Base-by-base conservation (phyloP, 2,888 invertebrate genomes). In the Caenorhabditis sp. region DNA sequence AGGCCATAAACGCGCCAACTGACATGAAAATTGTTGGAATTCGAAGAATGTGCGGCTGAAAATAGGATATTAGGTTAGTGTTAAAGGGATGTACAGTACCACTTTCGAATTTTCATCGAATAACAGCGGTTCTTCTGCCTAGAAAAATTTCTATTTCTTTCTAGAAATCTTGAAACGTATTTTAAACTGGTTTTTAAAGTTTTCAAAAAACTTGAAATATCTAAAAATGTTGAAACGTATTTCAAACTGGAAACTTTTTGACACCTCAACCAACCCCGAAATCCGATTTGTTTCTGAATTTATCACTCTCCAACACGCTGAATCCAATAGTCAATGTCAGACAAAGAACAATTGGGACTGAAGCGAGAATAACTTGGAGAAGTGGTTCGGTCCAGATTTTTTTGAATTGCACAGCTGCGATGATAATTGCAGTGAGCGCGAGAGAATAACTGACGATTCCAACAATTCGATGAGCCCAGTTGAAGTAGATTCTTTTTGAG, bases 331-430 rank as follows among this genome's bases (percentile, higher is more conserved):
- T 53, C 14, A 69, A 66, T 5, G 51, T 62, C 14, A 79, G 19
- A 26, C 69, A 69, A 21, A 79, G 61, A 49, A 61, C 36, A 37
- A 66, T 64, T 0, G 78, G 78, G 27, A 75, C 58, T 49, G 62
- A 55, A 4, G 61, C 60, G 36, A 79, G 66, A 14, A 79, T 67
- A 14, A 74, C 55, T 53, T 79, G 74, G 6, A 79, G 58, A n/a
- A 66, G 62, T n/a, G 76, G 71, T 49, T 79, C 74, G 37, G 63
- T 74, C 78, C 78, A 79, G 54, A 79, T 71, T 43, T 66, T 61
- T 26, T 67, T 67, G 74, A 79, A 79, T 43, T 79, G 63, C 0
- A 71, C 67, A 8, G 77, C 77, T 1, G 77, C 79, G 23, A 79
- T 66, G 43, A 77, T 70, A 54, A 79, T 72, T 59, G 79, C 68